Conservation (phyloP, 1,140 invertebrate genomes). For the Aphis craccivora region DNA sequence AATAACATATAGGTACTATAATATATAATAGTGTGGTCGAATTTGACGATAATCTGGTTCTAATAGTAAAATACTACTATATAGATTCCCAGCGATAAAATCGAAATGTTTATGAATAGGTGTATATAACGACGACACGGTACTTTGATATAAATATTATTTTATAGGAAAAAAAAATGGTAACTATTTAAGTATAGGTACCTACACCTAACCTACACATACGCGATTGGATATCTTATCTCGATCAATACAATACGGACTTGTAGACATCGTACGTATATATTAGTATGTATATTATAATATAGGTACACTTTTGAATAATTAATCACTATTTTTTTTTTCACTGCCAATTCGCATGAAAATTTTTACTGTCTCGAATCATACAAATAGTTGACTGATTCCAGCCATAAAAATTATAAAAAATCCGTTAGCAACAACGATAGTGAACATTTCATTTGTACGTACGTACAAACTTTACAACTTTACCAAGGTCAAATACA, state of each 20-base stretch:
- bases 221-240: background rate
- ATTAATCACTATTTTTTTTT: background rate
- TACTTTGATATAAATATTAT: background rate
- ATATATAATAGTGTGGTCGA: background rate
- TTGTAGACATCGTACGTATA: background rate
- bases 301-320: background rate
- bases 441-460: too few species aligned
- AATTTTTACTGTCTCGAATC: background rate
- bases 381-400: too few species aligned
- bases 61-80: background rate
- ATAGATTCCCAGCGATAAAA: background rate
- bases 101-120: background rate
- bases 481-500: too few species aligned
- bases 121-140: background rate
- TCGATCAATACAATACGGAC: background rate
- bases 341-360: background rate
- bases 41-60: background rate
- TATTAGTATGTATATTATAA: background rate
- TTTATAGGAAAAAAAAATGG: background rate
- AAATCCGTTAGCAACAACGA: too few species aligned
- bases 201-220: background rate
- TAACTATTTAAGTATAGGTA: background rate
- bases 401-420: too few species aligned
- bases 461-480: too few species aligned
- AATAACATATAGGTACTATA: too few species aligned